Percentiles rank a stretch among this genome's conserved stretches.
These are phyloP conservation scores for Amiota minor DNA, from an alignment of 2,888 invertebrate genomes.

Conservation along the genomic window DNA sequence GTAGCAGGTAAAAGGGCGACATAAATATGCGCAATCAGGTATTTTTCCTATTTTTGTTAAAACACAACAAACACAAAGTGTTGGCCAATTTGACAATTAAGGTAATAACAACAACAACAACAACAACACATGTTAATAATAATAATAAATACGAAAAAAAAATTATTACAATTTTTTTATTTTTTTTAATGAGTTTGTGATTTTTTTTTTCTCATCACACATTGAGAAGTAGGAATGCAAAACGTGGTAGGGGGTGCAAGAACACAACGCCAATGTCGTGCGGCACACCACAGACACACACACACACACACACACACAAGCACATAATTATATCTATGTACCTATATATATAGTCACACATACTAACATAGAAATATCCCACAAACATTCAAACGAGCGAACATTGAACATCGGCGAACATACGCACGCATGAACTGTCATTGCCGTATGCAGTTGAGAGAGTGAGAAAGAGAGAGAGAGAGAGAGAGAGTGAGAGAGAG, in stretches of 20 bases:
- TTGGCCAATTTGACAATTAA: neutral
- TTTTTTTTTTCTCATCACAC: neutral
- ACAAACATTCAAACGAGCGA: too few relatives aligned
- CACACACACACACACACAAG: neutral
- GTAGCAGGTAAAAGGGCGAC: neutral
- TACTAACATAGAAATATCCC: too few relatives aligned
- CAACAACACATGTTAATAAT: neutral
- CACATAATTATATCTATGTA: neutral
- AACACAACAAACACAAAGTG: neutral
- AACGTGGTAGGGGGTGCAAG: too few relatives aligned
- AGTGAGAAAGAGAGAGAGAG: constrained; percentile 31
- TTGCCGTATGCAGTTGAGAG: too few relatives aligned
- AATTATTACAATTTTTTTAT: neutral
- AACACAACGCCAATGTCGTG: too few relatives aligned
- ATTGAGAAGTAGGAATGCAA: neutral
- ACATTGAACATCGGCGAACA: too few relatives aligned
- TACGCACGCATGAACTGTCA: neutral
- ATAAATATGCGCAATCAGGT: neutral
- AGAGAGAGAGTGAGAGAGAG: constrained; percentile 27
- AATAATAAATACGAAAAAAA: neutral
- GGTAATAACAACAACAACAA: neutral
- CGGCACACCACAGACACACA: neutral
- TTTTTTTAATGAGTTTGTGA: neutral
- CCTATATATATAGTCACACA: too few relatives aligned
- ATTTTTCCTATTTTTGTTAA: neutral